Conservation (phyloP, 2,797 vertebrate genomes). For the Lutjanus campechanus region DNA sequence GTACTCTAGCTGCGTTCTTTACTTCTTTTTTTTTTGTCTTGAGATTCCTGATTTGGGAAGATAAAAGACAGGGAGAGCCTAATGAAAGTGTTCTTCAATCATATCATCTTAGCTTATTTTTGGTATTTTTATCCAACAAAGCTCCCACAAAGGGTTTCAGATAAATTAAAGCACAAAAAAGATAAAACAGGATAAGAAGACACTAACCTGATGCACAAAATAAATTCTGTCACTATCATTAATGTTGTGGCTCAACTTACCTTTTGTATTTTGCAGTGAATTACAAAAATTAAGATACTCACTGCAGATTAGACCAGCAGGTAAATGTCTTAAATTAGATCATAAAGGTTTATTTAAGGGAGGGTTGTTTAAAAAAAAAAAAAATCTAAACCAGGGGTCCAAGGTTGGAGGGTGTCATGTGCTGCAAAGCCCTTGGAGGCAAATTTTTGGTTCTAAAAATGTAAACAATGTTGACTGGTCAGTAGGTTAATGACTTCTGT, state of each 20-base stretch:
- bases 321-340: too few relatives aligned
- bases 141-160: constrained; percentile 12
- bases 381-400: neutral
- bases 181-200: neutral
- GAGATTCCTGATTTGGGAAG: neutral
- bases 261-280: neutral
- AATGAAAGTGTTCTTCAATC: constrained; percentile 16
- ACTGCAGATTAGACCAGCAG: too few relatives aligned
- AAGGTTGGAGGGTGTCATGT: neutral
- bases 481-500: neutral
- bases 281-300: neutral
- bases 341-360: neutral
- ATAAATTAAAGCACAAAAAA: constrained; percentile 22
- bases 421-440: neutral
- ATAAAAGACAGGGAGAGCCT: constrained; percentile 18
- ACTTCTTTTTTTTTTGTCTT: constrained; percentile 9
- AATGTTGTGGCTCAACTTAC: neutral
- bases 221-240: neutral
- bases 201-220: neutral
- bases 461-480: neutral
- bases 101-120: constrained; percentile 39
- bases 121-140: constrained; percentile 41
- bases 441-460: neutral
- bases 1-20: neutral
- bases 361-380: too few relatives aligned